These are phyloP conservation scores for Alosa alosa DNA, from an alignment of 2,113 vertebrate species.

Conservation along the genomic window DNA sequence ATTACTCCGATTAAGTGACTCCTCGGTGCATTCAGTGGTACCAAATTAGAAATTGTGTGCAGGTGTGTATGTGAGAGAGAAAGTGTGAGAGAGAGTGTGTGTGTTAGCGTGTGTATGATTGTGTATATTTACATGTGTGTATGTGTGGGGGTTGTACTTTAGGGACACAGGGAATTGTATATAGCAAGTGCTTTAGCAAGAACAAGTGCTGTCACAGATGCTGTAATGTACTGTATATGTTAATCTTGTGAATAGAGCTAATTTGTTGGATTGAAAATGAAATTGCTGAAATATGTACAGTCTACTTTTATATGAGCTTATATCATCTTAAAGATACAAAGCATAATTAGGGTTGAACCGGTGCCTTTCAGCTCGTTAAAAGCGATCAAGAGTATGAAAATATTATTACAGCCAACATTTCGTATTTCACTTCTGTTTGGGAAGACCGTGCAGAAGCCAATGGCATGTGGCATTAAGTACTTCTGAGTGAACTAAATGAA, in stretches of 20 bases:
- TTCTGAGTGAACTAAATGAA: neutral
- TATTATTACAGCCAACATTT: constrained; percentile 21
- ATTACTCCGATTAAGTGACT: neutral
- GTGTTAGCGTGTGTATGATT: constrained; percentile 54
- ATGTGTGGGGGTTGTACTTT: constrained; percentile 54
- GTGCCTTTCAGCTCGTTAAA: constrained; percentile 53
- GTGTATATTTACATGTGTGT: constrained; percentile 59
- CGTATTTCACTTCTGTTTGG: neutral
- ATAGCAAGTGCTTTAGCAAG: constrained; percentile 75
- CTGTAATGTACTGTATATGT: constrained; percentile 61
- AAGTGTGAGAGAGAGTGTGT: constrained; percentile 22
- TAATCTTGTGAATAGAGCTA: constrained; percentile 74
- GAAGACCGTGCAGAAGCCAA: neutral
- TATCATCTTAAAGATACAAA: constrained; percentile 47
- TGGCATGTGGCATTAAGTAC: neutral
- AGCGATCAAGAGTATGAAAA: constrained; percentile 29
- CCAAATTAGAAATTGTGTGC: neutral
- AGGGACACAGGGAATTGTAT: constrained; percentile 70
- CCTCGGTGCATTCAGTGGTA: neutral
- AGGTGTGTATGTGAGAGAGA: neutral
- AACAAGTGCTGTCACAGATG: constrained; percentile 73
- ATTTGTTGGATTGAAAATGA: constrained; percentile 38
- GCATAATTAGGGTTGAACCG: constrained; percentile 49
- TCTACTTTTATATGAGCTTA: constrained; percentile 42
- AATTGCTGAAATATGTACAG: constrained; percentile 40